phyloP scores from a whole-genome alignment of 1,140 invertebrate genomes.

The Diorhabda sublineata region DNA sequence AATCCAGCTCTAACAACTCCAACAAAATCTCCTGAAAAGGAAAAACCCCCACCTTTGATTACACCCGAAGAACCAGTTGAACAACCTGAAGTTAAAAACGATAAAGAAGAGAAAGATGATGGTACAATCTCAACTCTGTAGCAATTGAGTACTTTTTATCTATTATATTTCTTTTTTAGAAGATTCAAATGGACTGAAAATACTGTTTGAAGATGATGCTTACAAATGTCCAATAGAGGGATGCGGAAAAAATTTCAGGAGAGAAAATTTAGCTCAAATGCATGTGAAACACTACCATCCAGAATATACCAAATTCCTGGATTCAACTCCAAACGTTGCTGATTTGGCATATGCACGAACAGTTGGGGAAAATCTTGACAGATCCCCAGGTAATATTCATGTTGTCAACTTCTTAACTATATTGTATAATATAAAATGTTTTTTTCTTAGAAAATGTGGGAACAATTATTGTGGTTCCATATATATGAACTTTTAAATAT shows the following conservation, averaged over 20 bases:
- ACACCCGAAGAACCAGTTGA: not conserved
- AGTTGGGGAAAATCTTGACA: constrained; percentile 54
- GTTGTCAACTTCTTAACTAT: not conserved
- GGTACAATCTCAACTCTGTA: not conserved
- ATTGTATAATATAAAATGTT: not conserved
- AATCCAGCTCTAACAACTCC: not conserved
- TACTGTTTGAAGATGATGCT: constrained; percentile 55
- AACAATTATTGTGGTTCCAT: no score
- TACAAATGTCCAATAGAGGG: constrained; percentile 76
- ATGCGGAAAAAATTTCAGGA: constrained; percentile 84
- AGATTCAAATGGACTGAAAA: constrained; percentile 31
- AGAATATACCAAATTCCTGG: constrained; percentile 70
- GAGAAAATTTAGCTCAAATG: constrained; percentile 83
- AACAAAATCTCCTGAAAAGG: not conserved
- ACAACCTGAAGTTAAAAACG: not conserved
- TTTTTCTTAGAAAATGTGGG: not conserved
- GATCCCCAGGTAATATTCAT: constrained; percentile 31
- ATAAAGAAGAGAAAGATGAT: constrained; percentile 5
- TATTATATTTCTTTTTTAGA: not conserved
- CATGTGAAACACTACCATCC: constrained; percentile 90
- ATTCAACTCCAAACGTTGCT: constrained; percentile 76
- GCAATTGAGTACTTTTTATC: not conserved
- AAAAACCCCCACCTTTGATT: not conserved
- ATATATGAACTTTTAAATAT: no score
- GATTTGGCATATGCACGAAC: constrained; percentile 78